Percentiles rank a stretch among this genome's conserved stretches.
Evolutionary conservation across 2,888 invertebrate species (phyloP).

Genomic region (Galerucella nymphaeae): DNA sequence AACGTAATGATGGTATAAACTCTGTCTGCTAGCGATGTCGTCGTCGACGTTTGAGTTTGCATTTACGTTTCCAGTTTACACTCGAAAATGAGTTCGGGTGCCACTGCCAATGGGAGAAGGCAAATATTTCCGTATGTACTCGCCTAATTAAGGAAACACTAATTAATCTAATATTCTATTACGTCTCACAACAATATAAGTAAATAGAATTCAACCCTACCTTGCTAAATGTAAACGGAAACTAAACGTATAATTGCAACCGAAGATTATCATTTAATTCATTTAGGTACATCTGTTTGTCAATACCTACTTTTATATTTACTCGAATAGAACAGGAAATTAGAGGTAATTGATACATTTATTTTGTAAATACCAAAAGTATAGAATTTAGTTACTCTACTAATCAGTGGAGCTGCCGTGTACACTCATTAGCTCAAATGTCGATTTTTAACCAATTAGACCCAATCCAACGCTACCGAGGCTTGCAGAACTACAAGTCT

Average conservation of each 20-base stretch:
- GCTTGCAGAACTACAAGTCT: too few relatives aligned
- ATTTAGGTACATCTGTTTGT: neutral
- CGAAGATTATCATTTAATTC: conserved; percentile 3
- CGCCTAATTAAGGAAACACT: conserved; percentile 57
- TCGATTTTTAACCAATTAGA: too few relatives aligned
- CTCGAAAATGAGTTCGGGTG: conserved; percentile 46
- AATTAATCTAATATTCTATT: conserved; percentile 59
- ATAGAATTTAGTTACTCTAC: too few relatives aligned
- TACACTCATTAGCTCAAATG: too few relatives aligned
- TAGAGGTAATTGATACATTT: neutral
- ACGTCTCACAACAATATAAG: conserved; percentile 49
- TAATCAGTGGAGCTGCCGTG: too few relatives aligned
- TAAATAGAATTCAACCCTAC: conserved; percentile 32
- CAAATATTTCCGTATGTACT: conserved; percentile 59
- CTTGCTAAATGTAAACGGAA: neutral
- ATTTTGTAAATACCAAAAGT: neutral
- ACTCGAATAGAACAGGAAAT: neutral
- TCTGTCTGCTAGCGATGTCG: conserved; percentile 18
- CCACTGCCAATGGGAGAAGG: conserved; percentile 49
- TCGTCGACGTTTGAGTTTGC: conserved; percentile 37
- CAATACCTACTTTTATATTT: neutral
- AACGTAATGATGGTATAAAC: conserved; percentile 2
- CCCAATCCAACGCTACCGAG: too few relatives aligned
- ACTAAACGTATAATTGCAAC: conserved; percentile 11
- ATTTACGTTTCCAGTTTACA: conserved; percentile 45